Evolutionary conservation across 2,113 vertebrate genomes (phyloP), one percentile per base, ranked within the genome.

Genomic region (human (Homo sapiens)): DNA sequence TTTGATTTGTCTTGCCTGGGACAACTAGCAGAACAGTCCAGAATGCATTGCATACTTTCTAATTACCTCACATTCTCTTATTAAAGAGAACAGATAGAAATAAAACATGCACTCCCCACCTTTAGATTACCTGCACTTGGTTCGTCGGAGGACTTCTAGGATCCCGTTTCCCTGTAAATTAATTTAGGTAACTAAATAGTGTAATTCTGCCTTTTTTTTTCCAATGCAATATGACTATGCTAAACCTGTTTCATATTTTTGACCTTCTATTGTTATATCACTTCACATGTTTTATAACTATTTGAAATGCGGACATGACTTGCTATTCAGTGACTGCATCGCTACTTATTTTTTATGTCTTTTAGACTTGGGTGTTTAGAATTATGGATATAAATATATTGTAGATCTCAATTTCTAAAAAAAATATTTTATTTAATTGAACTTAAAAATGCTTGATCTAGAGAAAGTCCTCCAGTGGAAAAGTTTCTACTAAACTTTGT

Each of bases 401-500:
- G 57, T 98, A 97, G 97, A 97, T 97, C 94, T 98, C 83, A 90
- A 57, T 96, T 98, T 89, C 97, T 94, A 98, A 84, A 92, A 96
- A 73, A 50, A 92, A 90, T 59, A 97, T 98, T 97, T 98, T 96
- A 94, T 87, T 97, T 97, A 84, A 76, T 94, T 97, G 76, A 95
- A 97, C 87, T 97, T 97, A 73, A 93, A 93, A 94, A 95, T 83
- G 50, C 78, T 94, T 92, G n/a, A 91, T 97, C 94, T 72, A n/a
- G 72, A 90, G 97, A 97, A 94, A 98, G 96, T 98, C 96, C 97
- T 98, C 95, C 98, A 98, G 40, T 96, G 97, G 97, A 97, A 98
- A 97, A 95, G 68, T 93, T 85, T 30, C 94, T 4, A 73, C 90
- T 97, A 96, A 97, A 97, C 97, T 86, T 97, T 95, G 96, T 75